A percentile compares a stretch with the other conserved stretches of the same genome.
Evolutionary conservation across 2,888 invertebrate species (phyloP).

Genomic region (Panzeria rudis): DNA sequence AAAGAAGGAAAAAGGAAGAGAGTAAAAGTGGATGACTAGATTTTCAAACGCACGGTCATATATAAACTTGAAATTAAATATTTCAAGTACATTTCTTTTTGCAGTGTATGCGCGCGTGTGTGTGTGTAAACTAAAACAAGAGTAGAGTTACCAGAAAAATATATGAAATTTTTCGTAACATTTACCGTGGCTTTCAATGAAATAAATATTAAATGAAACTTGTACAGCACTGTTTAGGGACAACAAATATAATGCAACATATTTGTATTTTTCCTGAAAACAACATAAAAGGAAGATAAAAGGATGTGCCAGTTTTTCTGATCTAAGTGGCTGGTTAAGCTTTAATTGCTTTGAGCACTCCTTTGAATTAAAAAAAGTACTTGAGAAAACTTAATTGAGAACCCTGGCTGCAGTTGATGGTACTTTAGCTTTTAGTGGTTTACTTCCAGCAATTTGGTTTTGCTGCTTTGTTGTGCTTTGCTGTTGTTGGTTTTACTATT

Average conservation of each 20-base stretch:
- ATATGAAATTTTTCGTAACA: not conserved
- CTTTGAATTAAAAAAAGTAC: not conserved
- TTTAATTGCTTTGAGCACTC: not conserved
- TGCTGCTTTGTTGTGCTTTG: conserved; percentile 15
- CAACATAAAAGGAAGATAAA: not conserved
- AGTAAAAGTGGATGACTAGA: conserved; percentile 27
- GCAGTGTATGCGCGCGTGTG: conserved; percentile 21
- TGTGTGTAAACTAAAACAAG: not conserved
- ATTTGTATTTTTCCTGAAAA: not conserved
- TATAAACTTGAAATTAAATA: conserved; percentile 47
- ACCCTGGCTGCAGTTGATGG: conserved; percentile 30
- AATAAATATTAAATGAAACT: not conserved
- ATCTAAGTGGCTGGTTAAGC: not conserved
- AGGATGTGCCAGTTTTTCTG: not conserved
- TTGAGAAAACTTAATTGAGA: not conserved
- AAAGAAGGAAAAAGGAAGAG: not conserved
- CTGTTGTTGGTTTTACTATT: conserved; percentile 8
- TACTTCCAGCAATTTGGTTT: conserved; percentile 18
- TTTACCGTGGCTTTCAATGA: not conserved
- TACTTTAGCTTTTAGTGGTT: conserved; percentile 51
- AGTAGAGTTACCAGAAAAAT: conserved; percentile 33
- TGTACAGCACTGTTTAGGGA: not conserved
- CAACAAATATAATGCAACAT: not conserved
- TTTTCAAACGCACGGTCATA: not conserved
- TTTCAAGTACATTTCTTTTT: conserved; percentile 39